Evolutionary conservation across 2,113 vertebrate genomes (phyloP).

Genomic region (Psophia crepitans): DNA sequence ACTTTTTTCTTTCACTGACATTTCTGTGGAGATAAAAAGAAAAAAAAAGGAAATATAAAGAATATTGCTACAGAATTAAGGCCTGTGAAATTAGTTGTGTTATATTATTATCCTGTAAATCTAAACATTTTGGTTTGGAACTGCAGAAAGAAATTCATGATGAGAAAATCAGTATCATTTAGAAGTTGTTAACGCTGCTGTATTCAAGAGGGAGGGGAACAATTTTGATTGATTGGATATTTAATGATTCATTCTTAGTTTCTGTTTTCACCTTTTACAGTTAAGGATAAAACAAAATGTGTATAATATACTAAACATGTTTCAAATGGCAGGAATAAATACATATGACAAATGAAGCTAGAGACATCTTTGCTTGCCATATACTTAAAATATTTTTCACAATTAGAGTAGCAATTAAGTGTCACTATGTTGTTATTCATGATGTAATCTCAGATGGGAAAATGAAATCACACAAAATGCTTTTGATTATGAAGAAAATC

Average conservation of each 20-base stretch:
- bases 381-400: neutral
- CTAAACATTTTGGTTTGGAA: neutral
- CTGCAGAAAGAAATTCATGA: neutral
- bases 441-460: conserved; percentile 55
- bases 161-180: neutral
- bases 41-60: neutral
- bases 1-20: neutral
- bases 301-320: neutral
- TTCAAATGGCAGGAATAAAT: neutral
- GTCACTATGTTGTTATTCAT: conserved; percentile 42
- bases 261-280: neutral
- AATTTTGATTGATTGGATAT: neutral
- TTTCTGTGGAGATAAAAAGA: neutral
- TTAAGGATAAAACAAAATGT: neutral
- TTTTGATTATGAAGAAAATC: neutral
- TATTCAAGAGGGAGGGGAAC: neutral
- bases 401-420: neutral
- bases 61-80: neutral
- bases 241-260: neutral
- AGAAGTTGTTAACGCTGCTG: neutral
- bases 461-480: conserved; percentile 36
- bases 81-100: neutral
- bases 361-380: neutral
- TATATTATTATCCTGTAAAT: neutral
- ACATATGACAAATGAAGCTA: neutral